Base-by-base conservation (phyloP, 2,888 invertebrate species). In the Agrotis exclamationis region DNA sequence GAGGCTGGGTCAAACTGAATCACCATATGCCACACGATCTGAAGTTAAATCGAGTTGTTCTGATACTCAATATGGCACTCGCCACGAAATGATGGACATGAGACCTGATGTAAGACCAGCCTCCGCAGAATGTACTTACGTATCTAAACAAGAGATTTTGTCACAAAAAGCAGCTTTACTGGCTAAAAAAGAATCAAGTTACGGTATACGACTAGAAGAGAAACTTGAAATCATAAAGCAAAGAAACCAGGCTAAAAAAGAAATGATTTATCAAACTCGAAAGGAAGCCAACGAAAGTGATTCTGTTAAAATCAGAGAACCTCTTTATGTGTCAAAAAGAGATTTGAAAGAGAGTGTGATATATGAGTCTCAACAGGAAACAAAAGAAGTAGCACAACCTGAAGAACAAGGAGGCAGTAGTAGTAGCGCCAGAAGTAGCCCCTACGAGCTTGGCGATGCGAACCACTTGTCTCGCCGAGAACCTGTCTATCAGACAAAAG, bases 191-290 rank as follows among this genome's bases (percentile, higher is more conserved):
- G 96, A 96, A 78, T 93, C 93, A 1, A 89, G 87, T 48, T 95
- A 94, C 70, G 91, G 93, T 47, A 90, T 90, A 68, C 90, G 92
- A 67, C 85, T 96, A 57, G 96, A 96, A 85, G 96, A 96, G 70
- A 96, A 96, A 82, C 87, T 96, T 50, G 96, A 96, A 90, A 95
- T 96, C 58, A 96, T 96, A 74, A 96, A 96, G 85, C 96, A 96
- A 86, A 93, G 96, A 77, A 96, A 96, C 80, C 96, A 96, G 86
- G 96, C 96, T 3, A 96, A 96, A 78, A 96, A 96, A 76, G 96
- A 96, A 79, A 92, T 96, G 91, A 96, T 96, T 75, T 96, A 96
- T 86, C 96, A 96, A 86, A 94, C 96, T 20, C 92, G 96, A 80
- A 94, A 95, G 80, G 96, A 96, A 85, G 94, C 93, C 2, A 96